A percentile compares a stretch with the other conserved stretches of the same genome.
Conservation (phyloP, 2,113 vertebrate genomes). For the Alces alces region DNA sequence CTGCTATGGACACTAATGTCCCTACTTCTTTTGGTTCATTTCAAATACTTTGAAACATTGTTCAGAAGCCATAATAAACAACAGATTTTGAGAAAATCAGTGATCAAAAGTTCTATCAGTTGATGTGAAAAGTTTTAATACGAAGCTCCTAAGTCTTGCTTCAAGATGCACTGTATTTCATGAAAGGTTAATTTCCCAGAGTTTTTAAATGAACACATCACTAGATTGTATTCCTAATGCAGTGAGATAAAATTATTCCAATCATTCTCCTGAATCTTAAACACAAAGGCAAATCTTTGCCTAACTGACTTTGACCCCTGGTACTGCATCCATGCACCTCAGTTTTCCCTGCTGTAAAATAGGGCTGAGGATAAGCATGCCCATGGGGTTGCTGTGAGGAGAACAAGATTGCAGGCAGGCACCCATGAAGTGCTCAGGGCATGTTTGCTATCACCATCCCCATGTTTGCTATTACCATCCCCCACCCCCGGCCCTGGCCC, state of each 20-base stretch:
- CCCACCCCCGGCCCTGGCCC: accelerated
- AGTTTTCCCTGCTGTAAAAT: background rate
- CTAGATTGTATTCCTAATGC: background rate
- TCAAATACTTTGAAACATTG: background rate
- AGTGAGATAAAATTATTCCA: background rate
- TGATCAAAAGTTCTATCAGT: background rate
- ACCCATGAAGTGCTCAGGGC: background rate
- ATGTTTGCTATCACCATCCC: accelerated
- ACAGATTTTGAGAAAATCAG: background rate
- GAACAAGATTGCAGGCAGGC: background rate
- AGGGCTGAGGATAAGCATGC: background rate
- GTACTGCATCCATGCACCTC: background rate
- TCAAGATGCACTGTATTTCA: background rate
- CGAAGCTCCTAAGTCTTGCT: background rate
- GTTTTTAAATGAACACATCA: background rate
- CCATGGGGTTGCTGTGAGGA: background rate
- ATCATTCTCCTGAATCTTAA: background rate
- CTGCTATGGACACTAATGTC: background rate
- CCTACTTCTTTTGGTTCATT: background rate
- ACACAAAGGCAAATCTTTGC: background rate
- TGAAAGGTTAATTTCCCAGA: background rate
- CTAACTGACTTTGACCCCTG: background rate
- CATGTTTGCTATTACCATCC: accelerated
- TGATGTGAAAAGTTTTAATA: background rate
- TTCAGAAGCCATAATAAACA: slow-evolving; percentile 24